Percentiles rank a stretch among this genome's conserved stretches.
Conservation (phyloP, 2,888 invertebrate species). For the Polia nebulosa region DNA sequence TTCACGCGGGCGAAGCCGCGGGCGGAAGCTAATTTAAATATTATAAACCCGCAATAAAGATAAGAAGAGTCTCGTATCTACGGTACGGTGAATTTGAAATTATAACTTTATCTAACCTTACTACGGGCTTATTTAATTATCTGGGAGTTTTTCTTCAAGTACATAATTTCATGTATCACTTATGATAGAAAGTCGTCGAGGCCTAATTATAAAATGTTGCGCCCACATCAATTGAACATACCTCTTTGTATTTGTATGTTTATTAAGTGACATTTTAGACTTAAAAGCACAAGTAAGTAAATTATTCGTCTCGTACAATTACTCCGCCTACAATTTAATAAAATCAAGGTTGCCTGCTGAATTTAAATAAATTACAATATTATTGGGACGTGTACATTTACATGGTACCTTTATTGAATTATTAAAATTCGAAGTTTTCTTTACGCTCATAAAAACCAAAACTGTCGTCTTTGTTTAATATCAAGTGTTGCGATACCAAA, state of each 20-base stretch:
- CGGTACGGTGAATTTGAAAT: no score
- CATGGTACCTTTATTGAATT: slow-evolving; percentile 3
- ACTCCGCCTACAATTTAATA: slow-evolving; percentile 37
- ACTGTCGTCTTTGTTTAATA: neutral
- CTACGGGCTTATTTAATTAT: no score
- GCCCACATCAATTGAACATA: slow-evolving; percentile 16
- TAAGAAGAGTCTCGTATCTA: no score
- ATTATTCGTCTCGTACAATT: slow-evolving; percentile 50
- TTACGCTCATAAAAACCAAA: neutral
- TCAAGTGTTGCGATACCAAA: neutral
- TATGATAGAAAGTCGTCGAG: no score
- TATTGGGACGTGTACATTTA: slow-evolving; percentile 14
- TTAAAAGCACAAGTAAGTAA: slow-evolving; percentile 55
- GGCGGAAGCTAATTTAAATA: no score
- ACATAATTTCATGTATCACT: no score
- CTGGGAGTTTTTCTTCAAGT: no score
- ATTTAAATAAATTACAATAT: slow-evolving; percentile 51
- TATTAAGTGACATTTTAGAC: neutral
- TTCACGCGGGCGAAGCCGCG: no score
- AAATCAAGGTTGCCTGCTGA: slow-evolving; percentile 24
- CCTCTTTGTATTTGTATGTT: neutral
- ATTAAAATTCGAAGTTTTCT: neutral
- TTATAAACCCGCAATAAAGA: no score
- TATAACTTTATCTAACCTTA: no score
- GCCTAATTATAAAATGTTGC: neutral